Conservation (phyloP, 1,140 invertebrate species). For the Leptinotarsa texana region DNA sequence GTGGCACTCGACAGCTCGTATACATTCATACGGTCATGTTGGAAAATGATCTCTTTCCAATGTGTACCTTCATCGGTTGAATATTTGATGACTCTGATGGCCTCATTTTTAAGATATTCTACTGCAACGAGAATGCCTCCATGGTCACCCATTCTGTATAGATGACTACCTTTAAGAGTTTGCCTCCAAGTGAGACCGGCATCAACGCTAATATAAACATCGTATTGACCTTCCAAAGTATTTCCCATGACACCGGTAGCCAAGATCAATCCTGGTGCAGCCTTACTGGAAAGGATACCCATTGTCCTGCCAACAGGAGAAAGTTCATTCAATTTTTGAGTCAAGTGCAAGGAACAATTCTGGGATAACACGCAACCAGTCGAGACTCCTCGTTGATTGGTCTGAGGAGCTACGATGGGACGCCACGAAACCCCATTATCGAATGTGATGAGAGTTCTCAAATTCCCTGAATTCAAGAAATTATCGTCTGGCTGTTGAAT, state of each 20-base stretch:
- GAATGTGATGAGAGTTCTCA: slow-evolving; percentile 1
- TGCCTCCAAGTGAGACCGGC: slow-evolving; percentile 83
- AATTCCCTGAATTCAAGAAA: not conserved
- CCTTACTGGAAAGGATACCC: not conserved
- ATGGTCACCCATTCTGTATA: slow-evolving; percentile 89
- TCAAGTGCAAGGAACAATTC: slow-evolving; percentile 1
- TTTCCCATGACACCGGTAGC: slow-evolving; percentile 59
- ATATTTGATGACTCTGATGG: slow-evolving; percentile 78
- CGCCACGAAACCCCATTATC: not conserved
- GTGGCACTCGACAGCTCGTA: slow-evolving; percentile 91
- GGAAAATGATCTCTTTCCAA: slow-evolving; percentile 74
- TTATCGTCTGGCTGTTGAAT: not conserved
- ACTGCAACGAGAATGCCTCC: slow-evolving; percentile 86
- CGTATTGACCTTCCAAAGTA: slow-evolving; percentile 65
- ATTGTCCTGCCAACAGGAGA: not conserved
- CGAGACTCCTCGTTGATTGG: not conserved
- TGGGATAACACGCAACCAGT: not conserved
- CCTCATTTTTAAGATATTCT: slow-evolving; percentile 61
- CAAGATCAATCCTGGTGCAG: not conserved
- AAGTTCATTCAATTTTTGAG: slow-evolving; percentile 2
- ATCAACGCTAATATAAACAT: slow-evolving; percentile 81
- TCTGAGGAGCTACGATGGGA: not conserved
- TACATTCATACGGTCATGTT: slow-evolving; percentile 71
- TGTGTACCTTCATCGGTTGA: slow-evolving; percentile 84
- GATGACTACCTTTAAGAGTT: slow-evolving; percentile 78